Percentiles rank a stretch among this genome's conserved stretches.
Conservation (phyloP, 2,888 invertebrate genomes). For the Mythimna loreyi region DNA sequence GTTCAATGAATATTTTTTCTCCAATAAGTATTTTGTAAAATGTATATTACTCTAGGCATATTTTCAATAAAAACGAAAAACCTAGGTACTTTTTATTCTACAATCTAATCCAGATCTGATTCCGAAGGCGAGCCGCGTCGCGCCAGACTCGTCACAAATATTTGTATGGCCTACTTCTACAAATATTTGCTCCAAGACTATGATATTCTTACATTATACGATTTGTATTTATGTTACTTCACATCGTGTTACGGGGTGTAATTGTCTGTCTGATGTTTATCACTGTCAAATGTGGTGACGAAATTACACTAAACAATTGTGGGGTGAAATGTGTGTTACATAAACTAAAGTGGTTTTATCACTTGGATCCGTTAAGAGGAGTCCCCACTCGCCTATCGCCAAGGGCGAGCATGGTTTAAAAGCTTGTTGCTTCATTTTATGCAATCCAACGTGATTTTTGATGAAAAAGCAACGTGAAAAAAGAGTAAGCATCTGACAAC, state of each 20-base stretch:
- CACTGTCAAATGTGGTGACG: not conserved
- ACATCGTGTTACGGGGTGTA: not conserved
- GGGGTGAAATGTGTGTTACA: slow-evolving; percentile 11
- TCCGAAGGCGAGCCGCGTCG: slow-evolving; percentile 1
- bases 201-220: slow-evolving; percentile 21
- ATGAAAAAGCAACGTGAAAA: no score
- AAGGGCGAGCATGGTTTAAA: no score
- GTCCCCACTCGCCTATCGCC: no score
- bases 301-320: no score
- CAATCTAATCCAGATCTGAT: slow-evolving; percentile 15
- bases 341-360: not conserved
- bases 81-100: not conserved
- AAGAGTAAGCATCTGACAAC: no score
- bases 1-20: not conserved
- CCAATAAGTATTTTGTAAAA: not conserved
- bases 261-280: not conserved
- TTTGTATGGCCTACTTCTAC: slow-evolving; percentile 34
- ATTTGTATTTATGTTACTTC: slow-evolving; percentile 22
- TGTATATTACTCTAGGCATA: not conserved
- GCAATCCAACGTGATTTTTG: no score
- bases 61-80: not conserved
- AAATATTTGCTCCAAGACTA: slow-evolving; percentile 39
- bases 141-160: slow-evolving; percentile 37
- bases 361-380: not conserved
- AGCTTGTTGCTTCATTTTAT: no score